Conservation (phyloP, 2,888 invertebrate species). For the Troglohyphantes excavatus region DNA sequence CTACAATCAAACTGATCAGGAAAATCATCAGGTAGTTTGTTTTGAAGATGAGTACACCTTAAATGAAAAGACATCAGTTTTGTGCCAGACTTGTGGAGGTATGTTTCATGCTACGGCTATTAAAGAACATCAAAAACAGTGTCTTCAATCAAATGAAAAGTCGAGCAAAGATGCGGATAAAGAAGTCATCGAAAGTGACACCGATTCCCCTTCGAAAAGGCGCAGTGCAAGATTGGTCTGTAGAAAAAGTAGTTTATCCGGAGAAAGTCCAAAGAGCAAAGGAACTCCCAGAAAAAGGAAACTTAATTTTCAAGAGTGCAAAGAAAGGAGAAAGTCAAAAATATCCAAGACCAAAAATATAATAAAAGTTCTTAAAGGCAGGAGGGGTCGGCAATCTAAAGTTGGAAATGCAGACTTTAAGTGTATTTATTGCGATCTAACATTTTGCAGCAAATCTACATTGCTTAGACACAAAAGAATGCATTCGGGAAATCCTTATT, state of each 20-base stretch:
- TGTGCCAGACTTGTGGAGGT: slow-evolving; percentile 47
- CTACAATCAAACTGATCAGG: slow-evolving; percentile 12
- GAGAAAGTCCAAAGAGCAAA: slow-evolving; percentile 27
- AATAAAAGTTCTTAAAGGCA: slow-evolving; percentile 17
- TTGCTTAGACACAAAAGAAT: slow-evolving; percentile 72
- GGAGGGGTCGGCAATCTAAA: slow-evolving; percentile 60
- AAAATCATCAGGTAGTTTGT: slow-evolving; percentile 38
- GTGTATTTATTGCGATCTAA: slow-evolving; percentile 54
- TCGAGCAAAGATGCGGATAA: background rate
- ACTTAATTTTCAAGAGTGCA: background rate
- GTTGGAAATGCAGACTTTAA: slow-evolving; percentile 52
- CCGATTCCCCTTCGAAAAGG: slow-evolving; percentile 43
- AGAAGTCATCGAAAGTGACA: background rate
- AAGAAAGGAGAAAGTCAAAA: slow-evolving; percentile 10
- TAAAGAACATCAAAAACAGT: slow-evolving; percentile 25
- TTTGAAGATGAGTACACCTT: background rate
- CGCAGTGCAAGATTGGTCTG: slow-evolving; percentile 67
- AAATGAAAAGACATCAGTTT: slow-evolving; percentile 24
- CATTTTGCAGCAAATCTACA: slow-evolving; percentile 73
- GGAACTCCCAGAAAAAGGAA: slow-evolving; percentile 19
- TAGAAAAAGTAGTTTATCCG: slow-evolving; percentile 47
- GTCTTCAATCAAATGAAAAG: slow-evolving; percentile 2
- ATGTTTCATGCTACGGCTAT: slow-evolving; percentile 15
- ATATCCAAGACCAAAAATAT: slow-evolving; percentile 9
- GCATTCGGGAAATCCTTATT: slow-evolving; percentile 75